Conservation (phyloP, 2,888 invertebrate species). For the Nomada fucata region DNA sequence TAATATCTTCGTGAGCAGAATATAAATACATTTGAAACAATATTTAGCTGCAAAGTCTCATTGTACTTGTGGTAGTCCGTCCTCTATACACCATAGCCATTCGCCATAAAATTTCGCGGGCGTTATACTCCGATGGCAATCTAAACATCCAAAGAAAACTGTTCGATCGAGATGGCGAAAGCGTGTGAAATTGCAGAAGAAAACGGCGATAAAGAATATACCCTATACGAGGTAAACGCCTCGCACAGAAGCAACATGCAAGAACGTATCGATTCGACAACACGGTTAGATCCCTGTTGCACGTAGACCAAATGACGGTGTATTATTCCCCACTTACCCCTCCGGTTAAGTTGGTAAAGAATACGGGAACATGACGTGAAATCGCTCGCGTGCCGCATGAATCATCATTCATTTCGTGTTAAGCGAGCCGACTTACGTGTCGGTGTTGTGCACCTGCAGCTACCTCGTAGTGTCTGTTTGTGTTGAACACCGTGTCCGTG, state of each 20-base stretch:
- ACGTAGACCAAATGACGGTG: slow-evolving; percentile 78
- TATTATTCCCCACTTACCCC: slow-evolving; percentile 80
- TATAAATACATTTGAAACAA: too few relatives aligned
- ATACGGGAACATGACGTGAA: slow-evolving; percentile 76
- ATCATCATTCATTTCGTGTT: slow-evolving; percentile 82
- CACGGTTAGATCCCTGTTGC: slow-evolving; percentile 75
- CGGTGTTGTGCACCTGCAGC: slow-evolving; percentile 68
- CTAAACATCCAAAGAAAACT: slow-evolving; percentile 12
- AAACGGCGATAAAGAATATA: slow-evolving; percentile 13
- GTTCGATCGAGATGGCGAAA: slow-evolving; percentile 8
- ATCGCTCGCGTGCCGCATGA: slow-evolving; percentile 82
- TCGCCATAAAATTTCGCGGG: too few relatives aligned
- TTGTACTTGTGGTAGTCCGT: too few relatives aligned
- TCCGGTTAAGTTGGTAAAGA: slow-evolving; percentile 69
- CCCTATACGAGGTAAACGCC: slow-evolving; percentile 7
- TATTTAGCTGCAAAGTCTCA: too few relatives aligned
- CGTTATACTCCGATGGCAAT: background rate
- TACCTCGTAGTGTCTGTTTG: slow-evolving; percentile 24
- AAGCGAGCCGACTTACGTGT: slow-evolving; percentile 70
- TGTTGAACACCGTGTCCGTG: slow-evolving; percentile 29
- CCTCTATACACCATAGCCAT: too few relatives aligned
- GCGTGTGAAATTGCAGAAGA: slow-evolving; percentile 7
- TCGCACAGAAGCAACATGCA: slow-evolving; percentile 64
- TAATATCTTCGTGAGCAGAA: too few relatives aligned
- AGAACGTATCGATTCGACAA: slow-evolving; percentile 68